phyloP scores from a whole-genome alignment of 2,888 invertebrate species.

The Isotomurus palustris region DNA sequence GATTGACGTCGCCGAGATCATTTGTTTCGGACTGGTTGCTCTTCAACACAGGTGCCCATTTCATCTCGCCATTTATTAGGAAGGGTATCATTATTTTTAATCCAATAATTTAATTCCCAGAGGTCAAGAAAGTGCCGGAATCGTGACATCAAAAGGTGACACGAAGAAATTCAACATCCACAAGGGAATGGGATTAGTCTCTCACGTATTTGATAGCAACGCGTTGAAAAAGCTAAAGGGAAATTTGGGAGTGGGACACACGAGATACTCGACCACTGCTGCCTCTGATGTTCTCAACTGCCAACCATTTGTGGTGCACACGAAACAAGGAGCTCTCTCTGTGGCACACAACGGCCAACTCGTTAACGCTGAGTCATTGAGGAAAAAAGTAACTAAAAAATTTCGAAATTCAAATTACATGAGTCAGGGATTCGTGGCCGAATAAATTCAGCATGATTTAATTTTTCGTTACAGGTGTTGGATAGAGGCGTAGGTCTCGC shows the following conservation, averaged over 20 bases:
- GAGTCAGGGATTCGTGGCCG: background rate
- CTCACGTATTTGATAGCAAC: constrained; percentile 86
- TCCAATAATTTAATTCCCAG: constrained; percentile 55
- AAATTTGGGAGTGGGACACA: constrained; percentile 94
- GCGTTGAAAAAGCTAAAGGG: constrained; percentile 77
- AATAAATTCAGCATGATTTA: no score
- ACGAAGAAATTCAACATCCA: constrained; percentile 74
- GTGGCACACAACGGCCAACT: constrained; percentile 98
- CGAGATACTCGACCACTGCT: constrained; percentile 92
- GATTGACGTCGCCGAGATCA: constrained; percentile 83
- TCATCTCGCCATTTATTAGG: no score
- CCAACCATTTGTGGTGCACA: constrained; percentile 97
- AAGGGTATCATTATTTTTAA: no score
- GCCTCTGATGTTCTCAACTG: constrained; percentile 94
- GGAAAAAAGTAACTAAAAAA: constrained; percentile 66
- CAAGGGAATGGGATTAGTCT: constrained; percentile 95
- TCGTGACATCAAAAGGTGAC: constrained; percentile 84
- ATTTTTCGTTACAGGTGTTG: constrained; percentile 62
- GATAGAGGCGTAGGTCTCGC: constrained; percentile 90
- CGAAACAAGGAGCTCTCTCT: constrained; percentile 87
- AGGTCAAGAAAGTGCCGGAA: constrained; percentile 97
- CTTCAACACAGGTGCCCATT: constrained; percentile 85
- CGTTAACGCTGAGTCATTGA: constrained; percentile 82
- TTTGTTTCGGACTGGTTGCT: constrained; percentile 86
- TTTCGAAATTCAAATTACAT: background rate